Conservation (phyloP, 2,888 invertebrate species). For the Lampropteryx suffumata region DNA sequence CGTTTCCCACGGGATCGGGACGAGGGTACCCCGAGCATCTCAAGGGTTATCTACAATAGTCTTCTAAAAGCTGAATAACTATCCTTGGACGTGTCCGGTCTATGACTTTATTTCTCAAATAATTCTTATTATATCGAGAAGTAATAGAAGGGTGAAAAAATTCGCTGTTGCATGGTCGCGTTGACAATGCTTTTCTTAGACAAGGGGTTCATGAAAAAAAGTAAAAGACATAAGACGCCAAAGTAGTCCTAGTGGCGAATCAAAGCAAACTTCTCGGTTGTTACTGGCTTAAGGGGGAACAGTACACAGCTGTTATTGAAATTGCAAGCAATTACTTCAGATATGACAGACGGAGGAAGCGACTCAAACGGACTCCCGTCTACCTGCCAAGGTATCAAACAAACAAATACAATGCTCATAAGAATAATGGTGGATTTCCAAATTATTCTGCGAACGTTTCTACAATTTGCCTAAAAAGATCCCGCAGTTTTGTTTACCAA, state of each 20-base stretch:
- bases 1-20: slow-evolving; percentile 45
- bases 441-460: slow-evolving; percentile 11
- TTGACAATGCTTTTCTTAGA: slow-evolving; percentile 7
- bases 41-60: slow-evolving; percentile 57
- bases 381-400: slow-evolving; percentile 21
- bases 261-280: background rate
- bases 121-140: slow-evolving; percentile 8
- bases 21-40: slow-evolving; percentile 45
- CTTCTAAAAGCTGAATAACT: slow-evolving; percentile 51
- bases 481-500: slow-evolving; percentile 31
- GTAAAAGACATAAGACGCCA: background rate
- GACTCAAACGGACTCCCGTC: slow-evolving; percentile 7
- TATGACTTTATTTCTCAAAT: slow-evolving; percentile 34
- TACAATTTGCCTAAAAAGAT: slow-evolving; percentile 15
- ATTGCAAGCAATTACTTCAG: slow-evolving; percentile 10
- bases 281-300: slow-evolving; percentile 10
- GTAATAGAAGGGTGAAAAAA: slow-evolving; percentile 4
- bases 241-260: background rate
- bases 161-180: background rate
- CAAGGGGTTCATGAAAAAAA: slow-evolving; percentile 8
- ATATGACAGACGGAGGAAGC: slow-evolving; percentile 17
- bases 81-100: slow-evolving; percentile 37
- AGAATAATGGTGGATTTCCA: slow-evolving; percentile 3
- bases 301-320: slow-evolving; percentile 14
- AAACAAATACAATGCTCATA: background rate